Evolutionary conservation across 2,888 invertebrate genomes (phyloP), one percentile per base, ranked within the genome.

Genomic region (Macrosoma leucophasiata): DNA sequence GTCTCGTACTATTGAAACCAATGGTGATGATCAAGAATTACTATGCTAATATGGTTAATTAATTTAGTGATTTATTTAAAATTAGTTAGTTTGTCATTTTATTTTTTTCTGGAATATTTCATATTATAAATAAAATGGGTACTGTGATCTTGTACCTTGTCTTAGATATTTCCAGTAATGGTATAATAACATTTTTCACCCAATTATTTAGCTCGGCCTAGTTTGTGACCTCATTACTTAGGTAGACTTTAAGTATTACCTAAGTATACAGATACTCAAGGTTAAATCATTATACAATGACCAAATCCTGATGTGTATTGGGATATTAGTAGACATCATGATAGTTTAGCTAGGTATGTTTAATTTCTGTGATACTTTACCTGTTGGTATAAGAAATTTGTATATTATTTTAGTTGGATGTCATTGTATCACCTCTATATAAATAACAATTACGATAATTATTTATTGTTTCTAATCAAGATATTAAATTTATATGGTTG

Each of bases 361-460:
- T 82, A 72, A 78, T 79, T 84, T 82, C 82, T 84, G 82, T 82
- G 82, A 84, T 84, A 84, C 77, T 81, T 79, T 81, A 78, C 81
- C 81, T 62, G 72, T 70, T 63, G 78, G 77, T 81, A 82, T 79
- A 78, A 79, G 76, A 64, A 64, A 74, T 69, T 77, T 62, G 67
- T 70, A 64, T 63, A 60, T 57, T 64, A 62, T 53, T 60, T 70
- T 70, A 68, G 45, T 48, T 45, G 33, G 45, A 45, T 36, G 42
- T 41, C 41, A 40, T 46, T 43, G 35, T 40, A 39, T 34, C 37
- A 32, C 28, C 33, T 30, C n/a, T n/a, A n/a, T n/a, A n/a, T n/a
- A n/a, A n/a, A n/a, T n/a, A n/a, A n/a, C n/a, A n/a, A n/a, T 44
- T 41, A 37, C 39, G 35, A 36, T 35, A 27, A 33, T 37, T 43